Evolutionary conservation across 2,113 vertebrate species (phyloP).

Genomic region (Syngnathoides biaculeatus): DNA sequence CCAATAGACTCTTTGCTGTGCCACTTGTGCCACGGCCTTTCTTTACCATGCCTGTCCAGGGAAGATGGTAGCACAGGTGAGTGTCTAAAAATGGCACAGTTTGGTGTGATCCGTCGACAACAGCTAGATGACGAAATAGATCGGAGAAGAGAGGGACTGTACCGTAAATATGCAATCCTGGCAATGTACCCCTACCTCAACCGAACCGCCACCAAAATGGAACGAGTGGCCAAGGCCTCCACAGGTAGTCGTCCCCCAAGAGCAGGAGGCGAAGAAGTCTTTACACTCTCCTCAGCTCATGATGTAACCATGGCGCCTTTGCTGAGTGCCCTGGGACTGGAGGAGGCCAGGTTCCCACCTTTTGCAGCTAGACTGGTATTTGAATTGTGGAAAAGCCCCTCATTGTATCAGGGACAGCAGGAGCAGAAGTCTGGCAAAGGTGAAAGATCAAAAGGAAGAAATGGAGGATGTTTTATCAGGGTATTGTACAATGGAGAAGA

Average conservation of each 20-base stretch:
- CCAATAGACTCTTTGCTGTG: slow-evolving; percentile 92
- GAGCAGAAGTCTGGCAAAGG: slow-evolving; percentile 38
- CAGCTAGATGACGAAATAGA: slow-evolving; percentile 89
- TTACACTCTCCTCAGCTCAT: slow-evolving; percentile 88
- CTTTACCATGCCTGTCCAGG: slow-evolving; percentile 81
- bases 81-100: slow-evolving; percentile 85
- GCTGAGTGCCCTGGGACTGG: slow-evolving; percentile 89
- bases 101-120: slow-evolving; percentile 86
- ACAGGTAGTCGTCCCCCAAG: slow-evolving; percentile 53
- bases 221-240: slow-evolving; percentile 70
- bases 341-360: slow-evolving; percentile 84
- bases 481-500: slow-evolving; percentile 92
- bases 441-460: slow-evolving; percentile 25
- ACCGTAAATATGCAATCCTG: slow-evolving; percentile 83
- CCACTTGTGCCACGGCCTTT: slow-evolving; percentile 88
- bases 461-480: slow-evolving; percentile 77
- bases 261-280: slow-evolving; percentile 73
- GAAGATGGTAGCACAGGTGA: slow-evolving; percentile 39
- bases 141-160: slow-evolving; percentile 79
- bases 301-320: slow-evolving; percentile 92
- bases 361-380: slow-evolving; percentile 94
- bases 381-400: slow-evolving; percentile 87
- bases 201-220: slow-evolving; percentile 82
- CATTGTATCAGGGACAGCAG: neutral
- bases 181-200: slow-evolving; percentile 91